Percentiles rank a stretch among this genome's conserved stretches.
Evolutionary conservation across 2,113 vertebrate species (phyloP).

Genomic region (Cariama cristata): DNA sequence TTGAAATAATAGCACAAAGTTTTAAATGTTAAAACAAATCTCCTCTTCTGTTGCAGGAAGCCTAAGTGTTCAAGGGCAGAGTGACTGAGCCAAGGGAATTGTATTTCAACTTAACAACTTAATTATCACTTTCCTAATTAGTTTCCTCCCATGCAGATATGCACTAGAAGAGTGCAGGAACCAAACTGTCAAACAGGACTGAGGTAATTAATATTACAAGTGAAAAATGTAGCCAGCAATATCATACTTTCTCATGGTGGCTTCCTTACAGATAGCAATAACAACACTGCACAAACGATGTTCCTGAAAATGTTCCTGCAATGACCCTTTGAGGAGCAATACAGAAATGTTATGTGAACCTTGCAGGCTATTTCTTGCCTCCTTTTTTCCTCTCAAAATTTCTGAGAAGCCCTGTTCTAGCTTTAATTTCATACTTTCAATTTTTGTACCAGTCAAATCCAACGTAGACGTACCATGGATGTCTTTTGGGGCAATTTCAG

Average conservation of each 20-base stretch:
- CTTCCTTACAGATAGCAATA: not conserved
- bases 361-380: not conserved
- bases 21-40: not conserved
- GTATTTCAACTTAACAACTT: not conserved
- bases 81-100: not conserved
- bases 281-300: not conserved
- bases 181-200: not conserved
- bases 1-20: not conserved
- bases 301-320: not conserved
- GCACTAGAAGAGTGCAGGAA: not conserved
- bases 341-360: not conserved
- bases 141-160: not conserved
- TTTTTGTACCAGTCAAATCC: not conserved
- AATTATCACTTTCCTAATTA: conserved; percentile 1
- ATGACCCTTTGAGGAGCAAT: not conserved
- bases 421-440: not conserved
- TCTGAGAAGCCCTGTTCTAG: not conserved
- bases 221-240: not conserved
- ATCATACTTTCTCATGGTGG: not conserved
- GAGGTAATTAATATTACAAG: not conserved
- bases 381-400: not conserved
- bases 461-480: not conserved
- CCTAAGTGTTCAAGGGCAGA: not conserved
- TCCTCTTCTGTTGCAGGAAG: not conserved
- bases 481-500: not conserved